These are phyloP conservation scores for Nasonia longicornis DNA, from an alignment of 1,140 invertebrate genomes.

Conservation along the genomic window DNA sequence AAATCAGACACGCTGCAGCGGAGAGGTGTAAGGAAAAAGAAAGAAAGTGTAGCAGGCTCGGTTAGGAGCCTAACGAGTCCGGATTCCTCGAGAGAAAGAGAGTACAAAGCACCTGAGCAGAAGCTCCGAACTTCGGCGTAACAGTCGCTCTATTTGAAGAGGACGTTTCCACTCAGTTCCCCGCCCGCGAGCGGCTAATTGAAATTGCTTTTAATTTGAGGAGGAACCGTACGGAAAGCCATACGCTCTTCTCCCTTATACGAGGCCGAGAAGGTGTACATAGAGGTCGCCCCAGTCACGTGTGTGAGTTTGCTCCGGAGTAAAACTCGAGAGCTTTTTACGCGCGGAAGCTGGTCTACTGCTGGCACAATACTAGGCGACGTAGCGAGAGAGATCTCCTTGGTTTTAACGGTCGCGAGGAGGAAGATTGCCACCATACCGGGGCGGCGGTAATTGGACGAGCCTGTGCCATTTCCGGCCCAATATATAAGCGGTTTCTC, in stretches of 20 bases:
- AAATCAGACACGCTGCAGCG: neutral
- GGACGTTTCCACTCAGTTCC: constrained; percentile 42
- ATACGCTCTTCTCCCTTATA: constrained; percentile 22
- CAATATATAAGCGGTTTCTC: constrained; percentile 40
- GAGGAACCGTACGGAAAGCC: constrained; percentile 18
- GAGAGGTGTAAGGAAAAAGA: neutral
- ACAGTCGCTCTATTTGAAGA: constrained; percentile 41
- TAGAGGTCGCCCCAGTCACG: neutral
- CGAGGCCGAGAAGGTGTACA: neutral
- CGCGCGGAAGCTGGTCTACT: neutral
- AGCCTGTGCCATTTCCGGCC: constrained; percentile 50
- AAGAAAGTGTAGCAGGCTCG: neutral
- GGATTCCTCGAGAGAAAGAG: neutral
- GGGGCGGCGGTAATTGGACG: constrained; percentile 48
- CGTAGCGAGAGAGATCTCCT: neutral
- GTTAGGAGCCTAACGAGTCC: neutral
- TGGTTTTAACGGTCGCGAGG: constrained; percentile 45
- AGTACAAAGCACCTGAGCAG: constrained; percentile 11
- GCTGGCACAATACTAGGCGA: neutral
- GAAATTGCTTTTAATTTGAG: constrained; percentile 36
- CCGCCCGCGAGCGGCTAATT: constrained; percentile 36
- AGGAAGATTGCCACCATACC: constrained; percentile 40
- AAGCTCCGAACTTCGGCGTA: constrained; percentile 12
- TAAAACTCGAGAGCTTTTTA: constrained; percentile 21
- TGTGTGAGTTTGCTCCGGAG: constrained; percentile 34